phyloP scores from a whole-genome alignment of 2,888 invertebrate species.

The Lycophotia porphyrea region DNA sequence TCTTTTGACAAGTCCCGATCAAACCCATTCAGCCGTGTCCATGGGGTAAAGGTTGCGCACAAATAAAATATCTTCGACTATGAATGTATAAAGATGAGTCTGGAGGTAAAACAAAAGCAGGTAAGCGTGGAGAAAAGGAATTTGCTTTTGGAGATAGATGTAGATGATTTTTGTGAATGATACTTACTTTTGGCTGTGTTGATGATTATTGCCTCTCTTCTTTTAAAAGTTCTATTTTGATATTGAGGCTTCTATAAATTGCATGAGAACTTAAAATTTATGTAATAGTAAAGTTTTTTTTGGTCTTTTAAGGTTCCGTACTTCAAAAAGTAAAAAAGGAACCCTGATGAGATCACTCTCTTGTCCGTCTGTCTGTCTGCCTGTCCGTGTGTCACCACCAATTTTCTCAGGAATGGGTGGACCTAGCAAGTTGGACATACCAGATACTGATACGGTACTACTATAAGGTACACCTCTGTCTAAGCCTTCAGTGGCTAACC shows the following conservation, averaged over 20 bases:
- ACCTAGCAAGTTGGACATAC: too few species aligned
- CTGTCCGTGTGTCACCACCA: too few species aligned
- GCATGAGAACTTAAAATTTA: too few species aligned
- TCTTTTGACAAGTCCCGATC: conserved; percentile 64
- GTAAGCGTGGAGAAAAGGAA: conserved; percentile 2
- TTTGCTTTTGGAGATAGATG: conserved; percentile 6
- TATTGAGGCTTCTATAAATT: not conserved
- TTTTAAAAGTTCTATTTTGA: not conserved
- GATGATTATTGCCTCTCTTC: not conserved
- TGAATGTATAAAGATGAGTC: conserved; percentile 56
- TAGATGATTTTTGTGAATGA: not conserved
- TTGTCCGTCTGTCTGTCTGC: too few species aligned
- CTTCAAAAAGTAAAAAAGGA: too few species aligned
- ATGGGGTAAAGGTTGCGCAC: conserved; percentile 59
- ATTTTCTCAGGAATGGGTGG: too few species aligned
- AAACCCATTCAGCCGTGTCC: conserved; percentile 54
- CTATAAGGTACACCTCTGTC: too few species aligned
- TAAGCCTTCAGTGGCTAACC: too few species aligned
- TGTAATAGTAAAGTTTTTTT: too few species aligned
- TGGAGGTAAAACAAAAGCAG: conserved; percentile 26
- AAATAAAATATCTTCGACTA: conserved; percentile 59
- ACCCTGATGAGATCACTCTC: too few species aligned
- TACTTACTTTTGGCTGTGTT: not conserved
- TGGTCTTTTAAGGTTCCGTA: too few species aligned
- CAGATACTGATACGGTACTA: too few species aligned